These are phyloP conservation scores for Macropodus opercularis DNA, from an alignment of 2,797 vertebrate genomes.

Conservation along the genomic window DNA sequence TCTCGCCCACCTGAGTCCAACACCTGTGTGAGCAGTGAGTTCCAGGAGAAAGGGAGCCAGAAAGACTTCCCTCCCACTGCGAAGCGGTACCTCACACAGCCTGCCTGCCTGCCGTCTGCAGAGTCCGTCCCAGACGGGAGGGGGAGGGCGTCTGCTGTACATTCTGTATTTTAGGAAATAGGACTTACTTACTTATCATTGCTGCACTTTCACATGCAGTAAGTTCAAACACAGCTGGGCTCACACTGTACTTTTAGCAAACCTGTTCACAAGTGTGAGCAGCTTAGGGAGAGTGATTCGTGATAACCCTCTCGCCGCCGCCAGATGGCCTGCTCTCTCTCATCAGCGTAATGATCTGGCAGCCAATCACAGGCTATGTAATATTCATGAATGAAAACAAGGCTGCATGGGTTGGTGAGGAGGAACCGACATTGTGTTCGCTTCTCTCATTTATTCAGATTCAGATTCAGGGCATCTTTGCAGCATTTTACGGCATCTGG, in stretches of 20 bases:
- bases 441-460: conserved; percentile 27
- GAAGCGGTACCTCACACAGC: no score
- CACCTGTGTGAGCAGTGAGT: conserved; percentile 64
- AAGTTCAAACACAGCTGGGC: conserved; percentile 26
- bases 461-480: conserved; percentile 14
- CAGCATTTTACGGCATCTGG: conserved; percentile 13
- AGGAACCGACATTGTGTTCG: conserved; percentile 36
- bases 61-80: conserved; percentile 46
- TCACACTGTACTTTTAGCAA: conserved; percentile 21
- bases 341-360: conserved; percentile 50
- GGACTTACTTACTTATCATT: conserved; percentile 34
- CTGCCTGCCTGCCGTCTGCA: conserved; percentile 35
- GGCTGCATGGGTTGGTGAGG: conserved; percentile 31
- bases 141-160: neutral
- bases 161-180: conserved; percentile 21
- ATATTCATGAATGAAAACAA: conserved; percentile 59
- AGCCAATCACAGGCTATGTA: conserved; percentile 45
- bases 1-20: conserved; percentile 66
- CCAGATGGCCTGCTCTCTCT: conserved; percentile 56
- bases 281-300: conserved; percentile 51
- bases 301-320: conserved; percentile 48
- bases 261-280: conserved; percentile 31
- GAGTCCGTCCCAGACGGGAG: conserved; percentile 33
- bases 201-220: conserved; percentile 20
- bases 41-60: conserved; percentile 62